Evolutionary conservation across 2,113 vertebrate genomes (phyloP), one percentile per base, ranked within the genome.

Genomic region (Clarias macrocephalus): DNA sequence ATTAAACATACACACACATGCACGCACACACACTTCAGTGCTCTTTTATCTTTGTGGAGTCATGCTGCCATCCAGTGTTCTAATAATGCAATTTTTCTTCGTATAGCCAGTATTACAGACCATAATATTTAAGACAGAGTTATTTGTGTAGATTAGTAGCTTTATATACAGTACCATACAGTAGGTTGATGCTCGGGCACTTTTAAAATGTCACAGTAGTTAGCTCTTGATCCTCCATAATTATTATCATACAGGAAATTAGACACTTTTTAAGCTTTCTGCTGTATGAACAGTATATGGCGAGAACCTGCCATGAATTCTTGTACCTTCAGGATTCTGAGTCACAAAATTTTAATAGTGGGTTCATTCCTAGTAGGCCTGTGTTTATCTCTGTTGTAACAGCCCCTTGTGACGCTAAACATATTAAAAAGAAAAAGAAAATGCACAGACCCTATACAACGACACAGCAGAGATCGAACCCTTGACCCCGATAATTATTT

Each of bases 161-260:
- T 25, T 65, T 80, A 56, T 65, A 65, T 48, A 48, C 48, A 1
- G 7, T 23, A 77, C 33, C 54, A 65, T 48, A 48, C 48, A 0
- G 7, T 25, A 77, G 72, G 23, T 6, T 85, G 33, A 77, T 60
- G 60, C 37, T 57, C 19, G 65, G 52, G 4, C 21, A 65, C 12
- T 77, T 89, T 85, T 89, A 93, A 91, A 88, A 89, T 89, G 90
- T 91, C 89, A 91, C 83, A 89, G 88, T 84, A 68, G 90, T 87
- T 88, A 90, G 25, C 89, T 90, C 85, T 84, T 66, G 89, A 90
- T 33, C 28, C 70, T 16, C 37, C 42, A 77, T 88, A 82, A 89
- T 86, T 86, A 28, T 83, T 85, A 66, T 87, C 80, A 54, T 88
- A 72, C 86, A 89, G 89, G 88, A 91, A 89, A 90, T 84, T 8